Percentiles rank a stretch among this genome's conserved stretches.
These are phyloP conservation scores for Haliclystus octoradiatus DNA, from an alignment of 30 jellyfish, hydroid and myxozoan genomes.

Conservation along the genomic window DNA sequence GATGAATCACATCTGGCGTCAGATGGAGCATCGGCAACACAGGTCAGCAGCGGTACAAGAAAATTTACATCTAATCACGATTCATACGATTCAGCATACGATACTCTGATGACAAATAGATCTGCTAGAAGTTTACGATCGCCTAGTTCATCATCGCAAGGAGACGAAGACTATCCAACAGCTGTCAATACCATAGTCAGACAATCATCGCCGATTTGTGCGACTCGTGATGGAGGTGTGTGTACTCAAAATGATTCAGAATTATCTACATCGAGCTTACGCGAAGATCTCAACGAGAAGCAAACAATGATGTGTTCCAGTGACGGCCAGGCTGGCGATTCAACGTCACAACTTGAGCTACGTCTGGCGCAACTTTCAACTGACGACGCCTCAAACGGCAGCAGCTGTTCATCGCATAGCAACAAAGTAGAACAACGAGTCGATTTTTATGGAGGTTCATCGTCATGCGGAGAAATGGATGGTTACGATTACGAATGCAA, in stretches of 20 bases:
- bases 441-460: neutral
- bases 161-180: constrained; percentile 31
- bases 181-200: constrained; percentile 42
- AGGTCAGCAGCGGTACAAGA: neutral
- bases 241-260: neutral
- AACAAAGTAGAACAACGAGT: neutral
- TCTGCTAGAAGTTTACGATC: constrained; percentile 70
- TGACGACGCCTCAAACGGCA: constrained; percentile 1
- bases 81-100: constrained; percentile 91
- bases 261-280: neutral
- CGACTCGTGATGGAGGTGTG: too few species aligned
- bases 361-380: neutral
- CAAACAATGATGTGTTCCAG: too few species aligned
- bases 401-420: neutral
- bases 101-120: constrained; percentile 77
- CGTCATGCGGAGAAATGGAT: constrained; percentile 2
- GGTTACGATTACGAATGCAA: constrained; percentile 91
- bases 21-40: neutral
- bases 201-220: neutral
- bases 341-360: neutral
- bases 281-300: neutral
- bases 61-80: constrained; percentile 7
- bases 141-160: constrained; percentile 7
- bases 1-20: constrained; percentile 18
- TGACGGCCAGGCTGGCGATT: neutral